A percentile compares a stretch with the other conserved stretches of the same genome.
Conservation (phyloP, 2,113 vertebrate species). For the Trematocara variabile region DNA sequence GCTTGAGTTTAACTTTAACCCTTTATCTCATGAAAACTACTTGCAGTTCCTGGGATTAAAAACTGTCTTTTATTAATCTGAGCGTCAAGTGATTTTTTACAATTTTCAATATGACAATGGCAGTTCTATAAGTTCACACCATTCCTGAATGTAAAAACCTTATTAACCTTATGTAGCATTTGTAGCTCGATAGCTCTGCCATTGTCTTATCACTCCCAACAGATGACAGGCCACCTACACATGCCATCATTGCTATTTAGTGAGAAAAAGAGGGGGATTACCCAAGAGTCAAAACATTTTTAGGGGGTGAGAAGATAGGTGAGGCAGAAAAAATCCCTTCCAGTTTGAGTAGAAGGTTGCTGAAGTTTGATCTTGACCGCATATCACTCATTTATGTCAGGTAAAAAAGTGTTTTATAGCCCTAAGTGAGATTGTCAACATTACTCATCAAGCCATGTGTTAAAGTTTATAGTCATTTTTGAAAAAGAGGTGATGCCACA, state of each 20-base stretch:
- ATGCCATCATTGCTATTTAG: background rate
- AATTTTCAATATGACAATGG: background rate
- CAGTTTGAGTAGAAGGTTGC: slow-evolving; percentile 4
- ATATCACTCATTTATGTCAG: background rate
- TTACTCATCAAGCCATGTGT: slow-evolving; percentile 39
- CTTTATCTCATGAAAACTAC: slow-evolving; percentile 25
- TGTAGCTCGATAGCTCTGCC: background rate
- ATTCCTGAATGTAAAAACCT: background rate
- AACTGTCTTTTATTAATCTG: background rate
- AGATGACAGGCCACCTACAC: background rate
- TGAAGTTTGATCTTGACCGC: slow-evolving; percentile 4
- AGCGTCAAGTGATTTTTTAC: background rate
- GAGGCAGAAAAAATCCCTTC: slow-evolving; percentile 48
- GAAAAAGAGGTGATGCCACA: slow-evolving; percentile 28
- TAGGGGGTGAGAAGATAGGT: background rate
- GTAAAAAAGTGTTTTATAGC: background rate
- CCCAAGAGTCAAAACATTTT: background rate
- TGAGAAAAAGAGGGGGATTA: slow-evolving; percentile 19
- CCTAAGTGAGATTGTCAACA: slow-evolving; percentile 29
- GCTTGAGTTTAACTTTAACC: background rate
- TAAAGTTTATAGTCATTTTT: slow-evolving; percentile 19
- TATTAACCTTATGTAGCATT: background rate
- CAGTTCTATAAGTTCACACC: background rate
- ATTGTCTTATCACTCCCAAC: background rate
- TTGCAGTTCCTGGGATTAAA: background rate